A percentile compares a stretch with the other conserved stretches of the same genome.
phyloP scores from a whole-genome alignment of 2,113 vertebrate species.

The Stegastes partitus region DNA sequence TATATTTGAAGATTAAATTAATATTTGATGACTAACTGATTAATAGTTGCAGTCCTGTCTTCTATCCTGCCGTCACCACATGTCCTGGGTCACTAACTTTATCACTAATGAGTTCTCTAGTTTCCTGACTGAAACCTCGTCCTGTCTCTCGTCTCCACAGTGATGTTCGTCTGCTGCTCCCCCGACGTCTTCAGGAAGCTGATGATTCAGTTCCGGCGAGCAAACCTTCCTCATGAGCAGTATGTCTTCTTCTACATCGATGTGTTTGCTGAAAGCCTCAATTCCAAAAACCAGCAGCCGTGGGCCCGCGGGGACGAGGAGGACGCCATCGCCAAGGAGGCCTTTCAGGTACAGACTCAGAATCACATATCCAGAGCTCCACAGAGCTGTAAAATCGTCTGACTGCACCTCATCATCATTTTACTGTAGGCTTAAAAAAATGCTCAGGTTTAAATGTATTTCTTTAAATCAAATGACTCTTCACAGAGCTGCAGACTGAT shows the following conservation, averaged over 20 bases:
- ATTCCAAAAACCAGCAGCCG: slow-evolving; percentile 76
- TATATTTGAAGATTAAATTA: too few species aligned
- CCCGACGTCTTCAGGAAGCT: slow-evolving; percentile 89
- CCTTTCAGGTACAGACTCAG: slow-evolving; percentile 86
- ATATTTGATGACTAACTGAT: too few species aligned
- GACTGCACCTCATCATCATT: too few species aligned
- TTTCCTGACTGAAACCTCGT: not conserved
- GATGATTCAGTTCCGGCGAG: slow-evolving; percentile 87
- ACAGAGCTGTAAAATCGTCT: too few species aligned
- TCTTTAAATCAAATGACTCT: too few species aligned
- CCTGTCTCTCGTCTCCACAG: slow-evolving; percentile 71
- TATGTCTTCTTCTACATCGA: slow-evolving; percentile 95
- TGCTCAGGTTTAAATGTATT: too few species aligned
- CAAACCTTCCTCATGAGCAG: slow-evolving; percentile 86
- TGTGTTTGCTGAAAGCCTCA: slow-evolving; percentile 89
- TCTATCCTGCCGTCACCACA: too few species aligned
- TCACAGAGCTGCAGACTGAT: too few species aligned
- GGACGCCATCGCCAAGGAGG: slow-evolving; percentile 84
- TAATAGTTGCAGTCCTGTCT: too few species aligned
- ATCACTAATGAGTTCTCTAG: too few species aligned
- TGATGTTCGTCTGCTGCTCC: slow-evolving; percentile 92
- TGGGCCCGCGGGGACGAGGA: slow-evolving; percentile 88
- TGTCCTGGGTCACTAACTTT: too few species aligned
- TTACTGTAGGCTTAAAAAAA: too few species aligned
- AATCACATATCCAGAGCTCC: not conserved